Conservation (phyloP, 1,140 invertebrate species). For the Megalonaias nervosa region DNA sequence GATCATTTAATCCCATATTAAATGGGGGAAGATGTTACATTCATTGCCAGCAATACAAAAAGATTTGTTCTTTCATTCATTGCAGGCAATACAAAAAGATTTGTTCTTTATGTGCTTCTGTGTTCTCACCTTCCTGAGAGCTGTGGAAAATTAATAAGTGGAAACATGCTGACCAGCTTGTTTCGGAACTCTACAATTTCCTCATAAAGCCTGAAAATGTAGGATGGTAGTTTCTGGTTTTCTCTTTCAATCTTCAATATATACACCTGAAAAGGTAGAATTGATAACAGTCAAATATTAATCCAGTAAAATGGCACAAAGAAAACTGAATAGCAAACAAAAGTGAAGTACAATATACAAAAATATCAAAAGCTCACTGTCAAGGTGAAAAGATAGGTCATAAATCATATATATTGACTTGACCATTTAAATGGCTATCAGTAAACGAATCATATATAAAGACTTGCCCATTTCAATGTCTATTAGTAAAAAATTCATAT, state of each 20-base stretch:
- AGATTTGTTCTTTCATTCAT: too few relatives aligned
- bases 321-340: too few relatives aligned
- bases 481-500: too few relatives aligned
- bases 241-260: slow-evolving; percentile 89
- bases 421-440: too few relatives aligned
- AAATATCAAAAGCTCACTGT: background rate
- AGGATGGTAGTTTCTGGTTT: slow-evolving; percentile 86
- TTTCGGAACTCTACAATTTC: slow-evolving; percentile 98
- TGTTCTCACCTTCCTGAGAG: slow-evolving; percentile 66
- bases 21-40: background rate
- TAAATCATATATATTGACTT: too few relatives aligned
- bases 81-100: too few relatives aligned
- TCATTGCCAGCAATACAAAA: background rate
- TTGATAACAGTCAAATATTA: too few relatives aligned
- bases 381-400: background rate
- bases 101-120: background rate
- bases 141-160: slow-evolving; percentile 80
- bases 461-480: too few relatives aligned
- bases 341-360: slow-evolving; percentile 13
- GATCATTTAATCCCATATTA: background rate
- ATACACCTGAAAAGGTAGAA: slow-evolving; percentile 78
- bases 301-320: too few relatives aligned
- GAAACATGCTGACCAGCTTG: slow-evolving; percentile 93
- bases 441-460: too few relatives aligned
- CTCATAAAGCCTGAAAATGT: slow-evolving; percentile 93